Evolutionary conservation across 2,888 invertebrate species (phyloP).

Genomic region (Calliphora vomitoria): DNA sequence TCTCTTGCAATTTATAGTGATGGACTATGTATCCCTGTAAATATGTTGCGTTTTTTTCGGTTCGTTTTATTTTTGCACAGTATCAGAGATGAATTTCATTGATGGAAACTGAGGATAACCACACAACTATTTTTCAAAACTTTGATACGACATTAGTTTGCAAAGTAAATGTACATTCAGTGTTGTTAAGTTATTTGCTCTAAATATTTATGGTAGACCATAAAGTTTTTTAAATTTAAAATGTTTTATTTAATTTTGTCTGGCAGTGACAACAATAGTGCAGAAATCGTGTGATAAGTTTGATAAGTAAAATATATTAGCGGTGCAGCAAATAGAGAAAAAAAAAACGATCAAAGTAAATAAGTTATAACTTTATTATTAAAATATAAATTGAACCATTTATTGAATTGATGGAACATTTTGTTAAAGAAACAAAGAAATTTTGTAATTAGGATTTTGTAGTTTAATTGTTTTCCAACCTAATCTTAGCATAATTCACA

Average conservation of each 20-base stretch:
- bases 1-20: conserved; percentile 2
- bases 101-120: conserved; percentile 62
- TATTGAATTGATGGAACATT: too few relatives aligned
- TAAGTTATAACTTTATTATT: too few relatives aligned
- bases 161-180: conserved; percentile 40
- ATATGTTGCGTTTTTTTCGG: neutral
- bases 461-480: too few relatives aligned
- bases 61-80: conserved; percentile 37
- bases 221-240: conserved; percentile 48
- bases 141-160: conserved; percentile 53
- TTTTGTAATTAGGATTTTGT: too few relatives aligned
- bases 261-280: conserved; percentile 27
- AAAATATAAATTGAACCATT: too few relatives aligned
- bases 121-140: conserved; percentile 61
- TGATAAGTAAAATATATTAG: neutral
- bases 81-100: conserved; percentile 56
- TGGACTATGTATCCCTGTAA: conserved; percentile 3
- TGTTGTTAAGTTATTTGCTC: conserved; percentile 11
- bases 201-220: conserved; percentile 44
- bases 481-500: too few relatives aligned
- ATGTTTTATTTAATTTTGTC: conserved; percentile 53
- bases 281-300: conserved; percentile 17
- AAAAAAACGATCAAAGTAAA: neutral
- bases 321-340: neutral
- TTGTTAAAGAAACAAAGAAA: too few relatives aligned